Evolutionary conservation across 1,140 invertebrate species (phyloP), one percentile per base, ranked within the genome.

Genomic region (Schlechtendalia chinensis): DNA sequence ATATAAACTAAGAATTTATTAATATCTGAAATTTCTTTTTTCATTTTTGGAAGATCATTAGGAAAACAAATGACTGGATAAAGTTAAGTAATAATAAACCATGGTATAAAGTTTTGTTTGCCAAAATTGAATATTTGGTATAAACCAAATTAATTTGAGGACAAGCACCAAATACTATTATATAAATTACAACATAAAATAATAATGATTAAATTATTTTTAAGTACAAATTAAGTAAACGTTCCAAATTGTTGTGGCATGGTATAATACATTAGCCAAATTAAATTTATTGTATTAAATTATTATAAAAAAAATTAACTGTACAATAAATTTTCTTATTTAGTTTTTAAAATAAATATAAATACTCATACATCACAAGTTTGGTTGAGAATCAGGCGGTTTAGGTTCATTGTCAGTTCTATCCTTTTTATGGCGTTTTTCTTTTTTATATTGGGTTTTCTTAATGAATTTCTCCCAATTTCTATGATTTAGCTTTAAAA

Each of bases 391-490:
- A 79, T 79, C 75, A 27, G 75, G 74, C 10, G 74, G 56, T 61
- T 79, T 58, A 63, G 75, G 56, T 29, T 79, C 75, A 63, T 79
- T 59, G 24, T 79, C 75, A 79, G 75, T 61, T 79, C 22, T 79
- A 61, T 79, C 75, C 61, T 50, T 79, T 79, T 79, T 79, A 61
- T 79, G 75, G 27, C 75, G 19, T 63, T 79, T 79, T 63, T 79
- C 75, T 79, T 79, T 79, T 79, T 79, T 79, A 11, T 47, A 54
- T 75, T 75, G 72, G 17, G 58, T 58, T 53, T 79, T 79, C 10
- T 63, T 74, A 63, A 91, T 88, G 82, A 92, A 94, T 85, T 91
- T 92, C 84, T 97, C 94, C 97, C 97, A 98, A 83, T 94, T 91
- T 83, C 91, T 91, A 85, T 98, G 97, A 85, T 97, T 94, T 0